These are phyloP conservation scores for Craseonycteris thonglongyai DNA, from an alignment of 2,113 vertebrate species.

Conservation along the genomic window DNA sequence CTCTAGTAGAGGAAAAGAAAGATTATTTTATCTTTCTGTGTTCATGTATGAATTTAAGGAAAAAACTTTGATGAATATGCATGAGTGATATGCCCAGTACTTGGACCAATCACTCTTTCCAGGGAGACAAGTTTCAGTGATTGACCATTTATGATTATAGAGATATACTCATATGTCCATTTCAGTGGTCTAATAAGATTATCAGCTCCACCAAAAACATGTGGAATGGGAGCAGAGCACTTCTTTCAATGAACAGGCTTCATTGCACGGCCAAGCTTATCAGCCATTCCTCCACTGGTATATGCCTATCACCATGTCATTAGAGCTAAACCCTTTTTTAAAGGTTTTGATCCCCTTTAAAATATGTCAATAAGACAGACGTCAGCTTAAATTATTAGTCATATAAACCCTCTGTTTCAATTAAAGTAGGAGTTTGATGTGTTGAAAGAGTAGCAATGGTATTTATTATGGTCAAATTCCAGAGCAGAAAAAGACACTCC, in stretches of 20 bases:
- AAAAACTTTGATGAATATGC: not conserved
- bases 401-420: not conserved
- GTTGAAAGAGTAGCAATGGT: not conserved
- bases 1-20: not conserved
- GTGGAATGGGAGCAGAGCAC: not conserved
- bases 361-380: not conserved
- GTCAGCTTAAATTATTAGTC: not conserved
- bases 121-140: not conserved
- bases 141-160: not conserved
- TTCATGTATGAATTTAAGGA: not conserved
- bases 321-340: not conserved
- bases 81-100: not conserved
- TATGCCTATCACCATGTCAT: not conserved
- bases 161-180: not conserved
- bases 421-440: not conserved
- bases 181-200: not conserved
- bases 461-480: not conserved
- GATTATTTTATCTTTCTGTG: not conserved
- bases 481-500: not conserved
- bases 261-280: not conserved
- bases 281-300: not conserved
- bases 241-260: not conserved
- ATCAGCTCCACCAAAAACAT: not conserved
- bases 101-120: not conserved
- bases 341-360: not conserved